phyloP scores from a whole-genome alignment of 2,113 vertebrate genomes.

The Cololabis saira region DNA sequence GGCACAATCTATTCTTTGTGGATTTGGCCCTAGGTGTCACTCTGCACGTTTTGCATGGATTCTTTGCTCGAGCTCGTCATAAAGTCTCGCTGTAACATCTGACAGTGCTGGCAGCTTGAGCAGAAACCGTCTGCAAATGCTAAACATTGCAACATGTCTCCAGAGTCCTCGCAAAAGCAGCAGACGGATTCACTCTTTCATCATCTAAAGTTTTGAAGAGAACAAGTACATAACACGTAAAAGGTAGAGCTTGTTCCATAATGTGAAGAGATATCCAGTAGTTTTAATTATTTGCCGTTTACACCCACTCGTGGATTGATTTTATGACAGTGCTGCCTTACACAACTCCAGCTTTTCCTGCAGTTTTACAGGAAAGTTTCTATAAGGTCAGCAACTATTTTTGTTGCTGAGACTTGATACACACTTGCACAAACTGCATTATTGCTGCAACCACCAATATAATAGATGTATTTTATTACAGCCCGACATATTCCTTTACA shows the following conservation, averaged over 20 bases:
- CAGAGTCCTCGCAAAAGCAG: constrained; percentile 21
- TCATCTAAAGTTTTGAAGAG: background rate
- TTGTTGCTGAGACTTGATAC: background rate
- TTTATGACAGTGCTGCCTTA: constrained; percentile 32
- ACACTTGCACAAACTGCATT: background rate
- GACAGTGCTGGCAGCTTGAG: constrained; percentile 1
- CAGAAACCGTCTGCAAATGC: constrained; percentile 14
- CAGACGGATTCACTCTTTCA: background rate
- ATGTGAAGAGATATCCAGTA: constrained; percentile 32
- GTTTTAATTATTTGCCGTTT: constrained; percentile 45
- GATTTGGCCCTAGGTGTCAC: too few species aligned
- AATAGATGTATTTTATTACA: background rate
- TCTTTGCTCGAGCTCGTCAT: constrained; percentile 9
- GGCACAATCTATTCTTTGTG: too few species aligned
- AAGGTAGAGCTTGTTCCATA: constrained; percentile 8
- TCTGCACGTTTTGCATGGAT: constrained; percentile 18
- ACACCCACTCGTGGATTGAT: constrained; percentile 32
- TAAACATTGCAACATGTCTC: constrained; percentile 24
- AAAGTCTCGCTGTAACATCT: constrained; percentile 3
- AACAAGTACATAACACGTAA: constrained; percentile 19
- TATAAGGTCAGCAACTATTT: constrained; percentile 11
- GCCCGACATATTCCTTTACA: background rate
- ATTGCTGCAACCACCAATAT: background rate
- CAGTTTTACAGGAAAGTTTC: constrained; percentile 9
- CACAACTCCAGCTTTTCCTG: constrained; percentile 19